Base-by-base conservation (phyloP, 1,140 invertebrate genomes). In the Drosophila ambigua region DNA sequence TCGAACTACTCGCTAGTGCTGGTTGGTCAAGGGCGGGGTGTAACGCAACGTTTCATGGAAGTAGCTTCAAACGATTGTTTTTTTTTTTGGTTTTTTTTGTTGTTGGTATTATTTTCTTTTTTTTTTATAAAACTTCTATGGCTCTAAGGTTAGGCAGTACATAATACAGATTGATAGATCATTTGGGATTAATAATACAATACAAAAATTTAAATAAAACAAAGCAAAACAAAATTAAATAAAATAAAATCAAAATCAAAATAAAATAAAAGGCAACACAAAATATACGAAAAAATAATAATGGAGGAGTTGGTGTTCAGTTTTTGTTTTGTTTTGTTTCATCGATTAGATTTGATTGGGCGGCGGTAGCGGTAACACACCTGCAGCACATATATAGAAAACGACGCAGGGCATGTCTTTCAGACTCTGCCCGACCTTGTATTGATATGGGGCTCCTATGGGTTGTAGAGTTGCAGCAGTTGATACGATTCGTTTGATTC, bases 321-420 rank as follows among this genome's bases (percentile, higher is more conserved):
- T 28, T 28, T 7, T 28, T 28, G 26, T 28, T 20, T 20, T 20
- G 1, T 35, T 9, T 11, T 9, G 11, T 35, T 35, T 35, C 35
- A 39, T 39, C 49, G 58, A 43, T 55, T 60, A 63, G 64, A 66
- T 71, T 53, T 49, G 64, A 26, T 67, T 71, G 57, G 48, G 67
- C 75, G 71, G 77, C 73, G 48, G 72, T 49, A 50, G 68, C 64
- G 59, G 69, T 51, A 85, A 92, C 91, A 90, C 85, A 92, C 91
- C 91, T 91, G 81, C 55, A 79, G 81, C 55, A 79, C 91, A 92
- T 68, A 91, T 85, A 83, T 79, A 89, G 60, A 92, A 81, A 71
- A 91, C 71, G 82, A 91, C 79, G 91, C 91, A 92, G 74, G 77
- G 85, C 55, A 77, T 67, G 54, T 90, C 84, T 65, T 75, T 78